A percentile compares a stretch with the other conserved stretches of the same genome.
phyloP scores from a whole-genome alignment of 1,140 invertebrate genomes.

The Drosophila azteca region DNA sequence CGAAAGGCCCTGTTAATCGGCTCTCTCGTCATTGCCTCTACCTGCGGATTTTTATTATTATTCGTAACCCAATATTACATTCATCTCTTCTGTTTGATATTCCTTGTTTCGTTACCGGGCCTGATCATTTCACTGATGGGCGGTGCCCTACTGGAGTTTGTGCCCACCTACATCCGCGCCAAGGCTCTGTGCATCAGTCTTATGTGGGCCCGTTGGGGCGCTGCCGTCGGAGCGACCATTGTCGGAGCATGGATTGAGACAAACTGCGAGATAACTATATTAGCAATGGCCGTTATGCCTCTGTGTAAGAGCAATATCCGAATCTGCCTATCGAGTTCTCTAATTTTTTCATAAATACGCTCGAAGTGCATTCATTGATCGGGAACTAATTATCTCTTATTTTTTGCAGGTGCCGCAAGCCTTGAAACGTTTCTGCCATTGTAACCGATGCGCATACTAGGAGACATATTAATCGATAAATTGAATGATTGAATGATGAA shows the following conservation, averaged over 20 bases:
- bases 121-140: constrained; percentile 50
- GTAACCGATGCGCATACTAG: neutral
- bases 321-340: neutral
- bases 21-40: constrained; percentile 36
- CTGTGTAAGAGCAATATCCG: constrained; percentile 34
- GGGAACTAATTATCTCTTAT: neutral
- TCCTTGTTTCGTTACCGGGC: constrained; percentile 50
- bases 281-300: constrained; percentile 45
- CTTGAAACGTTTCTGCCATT: constrained; percentile 56
- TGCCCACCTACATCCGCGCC: constrained; percentile 54
- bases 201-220: constrained; percentile 63
- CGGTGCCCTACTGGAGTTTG: constrained; percentile 51
- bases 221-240: constrained; percentile 45
- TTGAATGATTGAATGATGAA: no score
- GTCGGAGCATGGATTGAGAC: constrained; percentile 45
- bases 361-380: no score
- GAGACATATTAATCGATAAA: no score
- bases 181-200: constrained; percentile 63
- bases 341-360: no score
- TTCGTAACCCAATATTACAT: constrained; percentile 23
- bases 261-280: constrained; percentile 48
- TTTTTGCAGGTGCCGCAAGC: constrained; percentile 44
- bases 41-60: constrained; percentile 42
- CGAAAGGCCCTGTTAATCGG: constrained; percentile 46
- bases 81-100: constrained; percentile 46